Evolutionary conservation across 30 jellyfish, hydroid and myxozoan genomes (phyloP).

Genomic region (Hydra vulgaris): DNA sequence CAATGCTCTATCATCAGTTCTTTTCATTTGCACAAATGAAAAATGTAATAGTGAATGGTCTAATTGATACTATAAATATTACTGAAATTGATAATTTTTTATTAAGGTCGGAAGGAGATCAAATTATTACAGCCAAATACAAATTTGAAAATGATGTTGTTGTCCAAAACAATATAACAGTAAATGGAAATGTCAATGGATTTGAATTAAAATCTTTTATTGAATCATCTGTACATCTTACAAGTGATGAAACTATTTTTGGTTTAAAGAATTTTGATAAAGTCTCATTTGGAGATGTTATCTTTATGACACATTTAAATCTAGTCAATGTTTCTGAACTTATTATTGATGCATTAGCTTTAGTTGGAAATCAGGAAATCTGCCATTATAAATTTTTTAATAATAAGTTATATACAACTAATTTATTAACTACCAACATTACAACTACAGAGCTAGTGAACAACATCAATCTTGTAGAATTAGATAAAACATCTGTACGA

Average conservation of each 20-base stretch:
- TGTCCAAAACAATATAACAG: slow-evolving; percentile 11
- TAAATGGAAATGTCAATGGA: slow-evolving; percentile 44
- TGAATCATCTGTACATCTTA: slow-evolving; percentile 35
- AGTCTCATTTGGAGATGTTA: slow-evolving; percentile 24
- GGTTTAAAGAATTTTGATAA: slow-evolving; percentile 37
- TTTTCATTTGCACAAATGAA: slow-evolving; percentile 17
- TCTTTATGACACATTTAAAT: slow-evolving; percentile 19
- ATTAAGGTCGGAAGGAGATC: slow-evolving; percentile 45
- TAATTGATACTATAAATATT: slow-evolving; percentile 43
- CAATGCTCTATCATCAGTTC: slow-evolving; percentile 26
- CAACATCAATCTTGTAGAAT: slow-evolving; percentile 44
- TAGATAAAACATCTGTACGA: slow-evolving; percentile 28
- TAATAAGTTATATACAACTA: slow-evolving; percentile 17
- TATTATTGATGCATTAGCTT: slow-evolving; percentile 30
- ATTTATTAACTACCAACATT: slow-evolving; percentile 15
- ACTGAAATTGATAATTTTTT: slow-evolving; percentile 26
- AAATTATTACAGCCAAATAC: slow-evolving; percentile 38
- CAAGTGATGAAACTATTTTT: slow-evolving; percentile 23
- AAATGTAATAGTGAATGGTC: slow-evolving; percentile 23
- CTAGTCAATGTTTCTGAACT: slow-evolving; percentile 45
- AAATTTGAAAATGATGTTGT: slow-evolving; percentile 30
- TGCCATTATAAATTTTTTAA: slow-evolving; percentile 45
- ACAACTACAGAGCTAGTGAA: slow-evolving; percentile 26
- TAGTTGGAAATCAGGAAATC: slow-evolving; percentile 34
- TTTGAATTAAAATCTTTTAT: slow-evolving; percentile 42